These are phyloP conservation scores for Patella pellucida DNA, from an alignment of 2,888 invertebrate species.

Conservation along the genomic window DNA sequence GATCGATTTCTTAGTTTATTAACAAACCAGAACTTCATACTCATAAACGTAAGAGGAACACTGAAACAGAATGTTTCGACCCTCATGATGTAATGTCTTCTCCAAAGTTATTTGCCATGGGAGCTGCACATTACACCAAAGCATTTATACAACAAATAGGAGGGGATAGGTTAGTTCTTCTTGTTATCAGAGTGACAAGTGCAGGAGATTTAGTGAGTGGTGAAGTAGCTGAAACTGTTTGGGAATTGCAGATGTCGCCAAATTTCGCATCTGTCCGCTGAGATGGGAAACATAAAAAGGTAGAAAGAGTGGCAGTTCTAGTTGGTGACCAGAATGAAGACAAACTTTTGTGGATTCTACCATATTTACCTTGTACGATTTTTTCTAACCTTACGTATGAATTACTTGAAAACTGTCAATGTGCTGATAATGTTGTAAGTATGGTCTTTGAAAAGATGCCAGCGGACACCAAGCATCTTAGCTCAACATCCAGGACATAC, in stretches of 20 bases:
- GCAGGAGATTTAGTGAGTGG: background rate
- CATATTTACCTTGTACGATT: background rate
- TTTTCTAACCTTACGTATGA: background rate
- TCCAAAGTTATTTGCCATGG: background rate
- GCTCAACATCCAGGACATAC: too few species aligned
- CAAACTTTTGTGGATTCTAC: background rate
- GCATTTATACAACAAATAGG: background rate
- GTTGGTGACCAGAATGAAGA: too few species aligned
- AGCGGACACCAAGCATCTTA: background rate
- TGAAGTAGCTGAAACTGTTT: background rate
- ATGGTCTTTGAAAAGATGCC: background rate
- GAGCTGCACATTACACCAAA: background rate
- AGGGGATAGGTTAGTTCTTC: background rate
- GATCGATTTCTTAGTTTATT: background rate
- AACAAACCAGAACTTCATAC: background rate
- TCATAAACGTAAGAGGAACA: background rate
- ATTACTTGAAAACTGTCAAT: background rate
- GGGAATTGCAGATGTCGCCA: too few species aligned
- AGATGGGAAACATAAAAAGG: background rate
- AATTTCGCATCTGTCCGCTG: background rate
- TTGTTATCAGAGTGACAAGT: background rate
- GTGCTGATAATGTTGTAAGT: background rate
- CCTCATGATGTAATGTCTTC: background rate
- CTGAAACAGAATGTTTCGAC: background rate
- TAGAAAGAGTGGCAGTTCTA: background rate